Evolutionary conservation across 2,888 invertebrate species (phyloP).

Genomic region (Dilophus febrilis): DNA sequence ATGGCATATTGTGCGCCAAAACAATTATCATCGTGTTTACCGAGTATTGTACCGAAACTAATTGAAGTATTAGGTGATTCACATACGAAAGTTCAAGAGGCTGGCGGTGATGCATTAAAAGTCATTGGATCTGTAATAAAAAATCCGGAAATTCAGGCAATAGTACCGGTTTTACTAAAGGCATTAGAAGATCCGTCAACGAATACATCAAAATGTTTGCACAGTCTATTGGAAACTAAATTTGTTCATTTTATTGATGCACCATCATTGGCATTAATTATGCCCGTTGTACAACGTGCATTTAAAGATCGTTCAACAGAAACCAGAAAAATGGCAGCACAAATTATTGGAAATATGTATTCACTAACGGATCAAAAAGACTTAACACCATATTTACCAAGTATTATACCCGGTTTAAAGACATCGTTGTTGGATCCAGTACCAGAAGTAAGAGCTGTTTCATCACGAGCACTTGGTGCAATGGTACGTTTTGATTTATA

Average conservation of each 20-base stretch:
- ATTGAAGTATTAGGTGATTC: constrained; percentile 95
- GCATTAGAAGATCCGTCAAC: constrained; percentile 93
- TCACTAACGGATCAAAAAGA: constrained; percentile 98
- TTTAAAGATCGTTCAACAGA: constrained; percentile 96
- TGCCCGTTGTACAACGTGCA: constrained; percentile 97
- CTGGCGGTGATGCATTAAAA: constrained; percentile 88
- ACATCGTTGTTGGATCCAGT: constrained; percentile 92
- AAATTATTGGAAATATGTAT: constrained; percentile 99
- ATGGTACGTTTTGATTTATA: constrained; percentile 57
- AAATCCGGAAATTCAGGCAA: constrained; percentile 95
- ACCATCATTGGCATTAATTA: constrained; percentile 92
- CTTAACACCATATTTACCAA: constrained; percentile 85
- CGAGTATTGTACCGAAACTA: constrained; percentile 93
- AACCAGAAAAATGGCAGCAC: constrained; percentile 97
- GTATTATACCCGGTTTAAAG: constrained; percentile 92
- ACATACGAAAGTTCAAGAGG: constrained; percentile 90
- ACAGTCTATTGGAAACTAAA: constrained; percentile 82
- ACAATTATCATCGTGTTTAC: constrained; percentile 92
- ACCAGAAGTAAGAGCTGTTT: constrained; percentile 92
- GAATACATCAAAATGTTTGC: constrained; percentile 84
- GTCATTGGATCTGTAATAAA: constrained; percentile 95
- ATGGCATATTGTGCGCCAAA: constrained; percentile 99
- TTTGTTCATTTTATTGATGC: constrained; percentile 99
- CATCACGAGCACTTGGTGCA: constrained; percentile 88
- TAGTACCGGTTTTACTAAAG: constrained; percentile 69